Percentiles rank a stretch among this genome's conserved stretches.
Evolutionary conservation across 1,140 invertebrate species (phyloP).

Genomic region (Reticulitermes speratus): DNA sequence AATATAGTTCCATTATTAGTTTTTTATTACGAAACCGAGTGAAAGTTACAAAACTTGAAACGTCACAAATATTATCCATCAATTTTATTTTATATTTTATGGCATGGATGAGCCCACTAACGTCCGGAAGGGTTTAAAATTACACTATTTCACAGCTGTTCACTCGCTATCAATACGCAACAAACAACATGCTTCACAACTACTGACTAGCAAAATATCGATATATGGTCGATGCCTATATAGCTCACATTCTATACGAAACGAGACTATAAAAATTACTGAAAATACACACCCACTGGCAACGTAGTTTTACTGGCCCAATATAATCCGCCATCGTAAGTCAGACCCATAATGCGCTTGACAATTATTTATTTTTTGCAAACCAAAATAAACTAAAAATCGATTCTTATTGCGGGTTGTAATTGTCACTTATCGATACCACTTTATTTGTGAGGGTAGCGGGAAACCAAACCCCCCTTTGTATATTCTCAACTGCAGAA

Average conservation of each 20-base stretch:
- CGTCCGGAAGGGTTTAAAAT: background rate
- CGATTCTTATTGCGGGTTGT: background rate
- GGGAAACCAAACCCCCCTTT: background rate
- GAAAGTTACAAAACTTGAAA: background rate
- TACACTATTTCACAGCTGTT: constrained; percentile 24
- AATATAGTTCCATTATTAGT: constrained; percentile 33
- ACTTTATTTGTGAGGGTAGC: background rate
- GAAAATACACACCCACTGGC: background rate
- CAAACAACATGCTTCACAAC: constrained; percentile 27
- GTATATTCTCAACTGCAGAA: too few relatives aligned
- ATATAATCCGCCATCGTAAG: background rate
- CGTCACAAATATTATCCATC: constrained; percentile 7
- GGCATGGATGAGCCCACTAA: background rate
- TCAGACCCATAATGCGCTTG: background rate
- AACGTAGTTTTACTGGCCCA: background rate
- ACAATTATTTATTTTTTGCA: background rate
- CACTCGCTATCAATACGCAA: constrained; percentile 26
- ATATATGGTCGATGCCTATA: background rate
- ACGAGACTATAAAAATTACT: background rate
- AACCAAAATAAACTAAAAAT: background rate
- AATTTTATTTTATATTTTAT: constrained; percentile 19
- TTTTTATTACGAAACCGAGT: background rate
- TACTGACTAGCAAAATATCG: constrained; percentile 18
- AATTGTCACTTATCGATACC: background rate
- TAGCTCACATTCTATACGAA: background rate